Base-by-base conservation (phyloP, 2,888 invertebrate species). In the Spodoptera exigua region DNA sequence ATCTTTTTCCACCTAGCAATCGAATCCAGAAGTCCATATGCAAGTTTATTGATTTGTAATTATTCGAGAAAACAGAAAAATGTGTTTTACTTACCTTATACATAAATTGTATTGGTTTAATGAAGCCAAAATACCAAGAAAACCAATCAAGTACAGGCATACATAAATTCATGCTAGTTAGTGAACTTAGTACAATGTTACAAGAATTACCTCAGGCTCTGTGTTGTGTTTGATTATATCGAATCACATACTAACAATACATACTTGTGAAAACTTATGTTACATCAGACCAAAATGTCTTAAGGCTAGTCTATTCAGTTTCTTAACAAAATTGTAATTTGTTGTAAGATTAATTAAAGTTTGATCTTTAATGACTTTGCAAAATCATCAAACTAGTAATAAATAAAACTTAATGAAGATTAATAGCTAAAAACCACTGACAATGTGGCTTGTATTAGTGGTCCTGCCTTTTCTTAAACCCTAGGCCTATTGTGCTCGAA, bases 141-240 rank as follows among this genome's bases (percentile, higher is more conserved):
- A 61, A 61, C 43, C 70, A 74, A 70, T 58, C 72, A 53, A 62
- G 35, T 37, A 59, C 37, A 49, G 18, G 43, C 51, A 44, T 34
- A 58, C 40, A 61, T 21, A 56, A 27, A 32, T 35, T 32, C 35
- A 44, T 17, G 40, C 34, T 12, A 51, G 56, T 54, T 64, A 56
- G 40, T 54, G 40, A 44, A 56, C 52, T 56, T 48, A 53, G 54
- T 49, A 54, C n/a, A n/a, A 39, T 56, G 16, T 27, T 58, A 74
- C 67, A 54, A 56, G 78, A 84, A 83, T 44, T 57, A 47, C 60
- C 79, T 84, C 81, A 73, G 79, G 74, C 80, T 78, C 81, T 79
- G 78, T 80, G 68, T 75, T 82, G 76, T 77, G 62, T 76, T 77
- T 74, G 73, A 70, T 74, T 18, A 43, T 80, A 79, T 80, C 58